Base-by-base conservation (phyloP, 1,140 invertebrate species). In the Pogonus chalceus region DNA sequence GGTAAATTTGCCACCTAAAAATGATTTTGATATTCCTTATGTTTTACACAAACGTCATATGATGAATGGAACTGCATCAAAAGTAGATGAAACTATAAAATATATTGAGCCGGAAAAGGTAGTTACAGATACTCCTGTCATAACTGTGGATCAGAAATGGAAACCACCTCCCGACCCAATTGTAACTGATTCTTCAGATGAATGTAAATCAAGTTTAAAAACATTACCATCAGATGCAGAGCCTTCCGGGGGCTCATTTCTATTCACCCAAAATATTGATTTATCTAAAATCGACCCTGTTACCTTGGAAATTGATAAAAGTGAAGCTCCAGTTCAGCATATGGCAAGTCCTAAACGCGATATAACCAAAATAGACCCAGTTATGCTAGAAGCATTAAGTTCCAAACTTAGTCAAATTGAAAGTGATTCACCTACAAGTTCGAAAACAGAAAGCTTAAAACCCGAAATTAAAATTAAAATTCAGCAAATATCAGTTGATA, bases 41-140 rank as follows among this genome's bases (percentile, higher is more conserved):
- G 84, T 85, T 2, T 71, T 90, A 21, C 86, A 89, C 63, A 90
- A 89, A 62, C 73, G 87, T 9, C 86, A 88, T 62, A 79, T 88
- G 4, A 86, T 89, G 82, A 89, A 90, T 64, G 85, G 85, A 0
- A 88, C 85, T 2, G 83, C 84, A 0, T 79, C 83, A 0, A 66
- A 63, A 43, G 66, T 18, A 10, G 37, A 43, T 12, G 18, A 18
- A 12, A 43, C 18, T 9, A 16, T 26, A 10, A 56, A 55, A 52
- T 53, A 31, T 22, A 56, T 49, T 23, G 61, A 62, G 48, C 56
- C 56, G 22, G 23, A 31, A 4, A 26, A 31, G 3, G 14, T 43
- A 12, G 37, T 43, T 12, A 16, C 18, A 12, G 37, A 43, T 43
- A 43, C 7, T 43, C 37, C 37, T 10, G 18, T 43, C 4, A 43